phyloP scores from a whole-genome alignment of 2,888 invertebrate species.

The Phaedon cochleariae region DNA sequence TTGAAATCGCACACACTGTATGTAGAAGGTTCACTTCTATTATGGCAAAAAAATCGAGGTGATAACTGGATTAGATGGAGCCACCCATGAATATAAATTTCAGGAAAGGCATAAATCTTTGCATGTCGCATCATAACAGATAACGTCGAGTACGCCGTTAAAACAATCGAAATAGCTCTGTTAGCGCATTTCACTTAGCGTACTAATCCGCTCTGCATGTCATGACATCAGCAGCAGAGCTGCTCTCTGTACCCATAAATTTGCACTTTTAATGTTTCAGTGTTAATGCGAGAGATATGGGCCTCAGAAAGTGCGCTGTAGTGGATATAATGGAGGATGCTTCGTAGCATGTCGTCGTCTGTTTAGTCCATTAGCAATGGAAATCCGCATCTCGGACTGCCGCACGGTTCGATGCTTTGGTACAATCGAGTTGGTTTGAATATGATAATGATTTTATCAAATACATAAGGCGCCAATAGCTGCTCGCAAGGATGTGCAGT shows the following conservation, averaged over 20 bases:
- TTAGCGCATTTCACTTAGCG: neutral
- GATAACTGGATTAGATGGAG: too few species aligned
- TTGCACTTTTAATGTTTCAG: conserved; percentile 37
- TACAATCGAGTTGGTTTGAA: neutral
- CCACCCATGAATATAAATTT: neutral
- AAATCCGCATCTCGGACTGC: conserved; percentile 32
- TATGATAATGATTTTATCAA: neutral
- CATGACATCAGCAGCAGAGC: conserved; percentile 29
- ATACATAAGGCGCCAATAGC: too few species aligned
- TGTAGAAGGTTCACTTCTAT: too few species aligned
- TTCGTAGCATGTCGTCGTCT: conserved; percentile 31
- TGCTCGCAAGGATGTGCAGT: too few species aligned
- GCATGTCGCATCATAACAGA: neutral
- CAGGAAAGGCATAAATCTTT: neutral
- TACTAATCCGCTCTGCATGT: conserved; percentile 19
- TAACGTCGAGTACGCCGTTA: neutral
- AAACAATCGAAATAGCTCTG: conserved; percentile 1
- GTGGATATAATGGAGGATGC: conserved; percentile 42
- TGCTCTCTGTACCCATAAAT: conserved; percentile 37
- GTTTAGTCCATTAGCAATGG: conserved; percentile 44
- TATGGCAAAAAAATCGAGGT: too few species aligned
- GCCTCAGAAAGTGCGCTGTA: conserved; percentile 41
- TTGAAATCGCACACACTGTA: too few species aligned
- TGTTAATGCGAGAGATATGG: conserved; percentile 41
- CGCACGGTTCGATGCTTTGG: neutral